Evolutionary conservation across 35 echinoderm and acorn worm genomes (phyloP).

Genomic region (Strongylocentrotus purpuratus): DNA sequence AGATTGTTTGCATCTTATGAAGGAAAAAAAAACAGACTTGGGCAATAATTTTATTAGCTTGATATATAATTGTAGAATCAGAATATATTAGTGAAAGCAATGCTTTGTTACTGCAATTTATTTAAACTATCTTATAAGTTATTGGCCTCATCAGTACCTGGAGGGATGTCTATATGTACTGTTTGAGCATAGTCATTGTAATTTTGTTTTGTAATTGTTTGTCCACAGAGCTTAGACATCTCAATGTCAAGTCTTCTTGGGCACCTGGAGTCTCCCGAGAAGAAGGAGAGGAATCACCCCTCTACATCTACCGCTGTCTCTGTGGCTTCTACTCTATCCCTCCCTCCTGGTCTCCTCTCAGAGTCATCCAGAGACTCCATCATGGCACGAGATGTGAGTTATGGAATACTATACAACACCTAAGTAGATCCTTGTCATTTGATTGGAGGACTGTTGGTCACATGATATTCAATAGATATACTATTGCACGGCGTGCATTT

Average conservation of each 20-base stretch:
- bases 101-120: too few relatives aligned
- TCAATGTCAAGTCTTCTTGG: slow-evolving; percentile 74
- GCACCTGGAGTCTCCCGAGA: slow-evolving; percentile 84
- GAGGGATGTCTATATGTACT: neutral
- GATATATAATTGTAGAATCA: too few relatives aligned
- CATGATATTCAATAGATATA: too few relatives aligned
- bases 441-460: too few relatives aligned
- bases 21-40: too few relatives aligned
- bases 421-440: too few relatives aligned
- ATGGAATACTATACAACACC: neutral
- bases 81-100: too few relatives aligned
- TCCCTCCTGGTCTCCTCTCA: slow-evolving; percentile 51
- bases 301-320: neutral
- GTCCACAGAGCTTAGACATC: slow-evolving; percentile 65
- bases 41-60: too few relatives aligned
- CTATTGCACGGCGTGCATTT: too few relatives aligned
- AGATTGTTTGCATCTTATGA: too few relatives aligned
- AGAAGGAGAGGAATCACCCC: slow-evolving; percentile 58
- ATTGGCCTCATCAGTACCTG: neutral
- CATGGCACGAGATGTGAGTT: slow-evolving; percentile 83
- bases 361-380: slow-evolving; percentile 85
- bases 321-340: slow-evolving; percentile 24
- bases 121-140: too few relatives aligned
- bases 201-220: neutral
- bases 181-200: neutral